These are phyloP conservation scores for Noctua comes DNA, from an alignment of 2,888 invertebrate species.

Conservation along the genomic window DNA sequence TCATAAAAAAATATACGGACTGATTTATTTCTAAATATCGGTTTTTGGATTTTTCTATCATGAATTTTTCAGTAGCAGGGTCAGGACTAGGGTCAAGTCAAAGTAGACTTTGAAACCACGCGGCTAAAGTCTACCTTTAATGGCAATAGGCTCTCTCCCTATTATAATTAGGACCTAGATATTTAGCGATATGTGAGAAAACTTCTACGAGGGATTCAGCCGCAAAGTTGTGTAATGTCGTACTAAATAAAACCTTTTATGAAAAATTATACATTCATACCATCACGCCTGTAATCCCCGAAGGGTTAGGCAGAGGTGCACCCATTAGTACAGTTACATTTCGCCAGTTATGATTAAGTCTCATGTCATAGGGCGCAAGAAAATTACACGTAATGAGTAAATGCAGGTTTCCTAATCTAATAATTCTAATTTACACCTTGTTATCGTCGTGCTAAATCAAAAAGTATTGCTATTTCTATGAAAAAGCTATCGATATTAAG, in stretches of 20 bases:
- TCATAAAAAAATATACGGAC: background rate
- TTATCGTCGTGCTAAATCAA: background rate
- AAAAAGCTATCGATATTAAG: conserved; percentile 19
- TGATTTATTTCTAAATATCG: no score
- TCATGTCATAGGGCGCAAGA: no score
- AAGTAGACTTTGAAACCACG: background rate
- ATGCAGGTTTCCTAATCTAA: background rate
- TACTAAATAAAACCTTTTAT: no score
- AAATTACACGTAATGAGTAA: no score
- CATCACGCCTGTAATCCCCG: no score
- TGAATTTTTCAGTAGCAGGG: background rate
- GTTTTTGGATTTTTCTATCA: background rate
- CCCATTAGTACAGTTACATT: no score
- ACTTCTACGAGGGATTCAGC: no score
- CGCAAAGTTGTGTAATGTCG: no score
- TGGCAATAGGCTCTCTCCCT: background rate
- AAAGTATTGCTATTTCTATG: conserved; percentile 18
- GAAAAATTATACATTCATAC: no score
- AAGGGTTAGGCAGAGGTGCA: no score
- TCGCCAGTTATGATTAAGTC: no score
- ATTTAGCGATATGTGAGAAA: background rate
- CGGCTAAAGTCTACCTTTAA: background rate
- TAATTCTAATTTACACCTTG: background rate
- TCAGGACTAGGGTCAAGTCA: background rate
- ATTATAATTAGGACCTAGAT: no score